Percentiles rank a stretch among this genome's conserved stretches.
phyloP scores from a whole-genome alignment of 2,888 invertebrate species.

The Rhagium mordax region DNA sequence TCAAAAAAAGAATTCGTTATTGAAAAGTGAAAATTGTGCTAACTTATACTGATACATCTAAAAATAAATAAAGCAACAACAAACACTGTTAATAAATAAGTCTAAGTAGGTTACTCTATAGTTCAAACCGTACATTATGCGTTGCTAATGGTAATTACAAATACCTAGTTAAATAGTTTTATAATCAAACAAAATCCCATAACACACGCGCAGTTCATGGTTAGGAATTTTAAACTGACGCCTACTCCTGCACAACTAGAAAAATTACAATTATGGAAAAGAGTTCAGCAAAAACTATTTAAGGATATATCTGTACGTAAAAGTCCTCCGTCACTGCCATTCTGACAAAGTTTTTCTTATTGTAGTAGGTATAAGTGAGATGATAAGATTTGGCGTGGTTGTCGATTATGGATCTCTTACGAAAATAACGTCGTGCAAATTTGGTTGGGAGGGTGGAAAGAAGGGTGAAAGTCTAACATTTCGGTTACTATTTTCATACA shows the following conservation, averaged over 20 bases:
- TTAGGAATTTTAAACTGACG: not conserved
- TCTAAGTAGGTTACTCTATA: not conserved
- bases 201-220: not conserved
- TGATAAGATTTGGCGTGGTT: too few species aligned
- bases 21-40: conserved; percentile 29
- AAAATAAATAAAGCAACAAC: conserved; percentile 12
- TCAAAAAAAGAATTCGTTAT: not conserved
- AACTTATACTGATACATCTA: not conserved
- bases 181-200: not conserved
- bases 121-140: not conserved
- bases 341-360: too few species aligned
- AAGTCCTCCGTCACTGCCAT: too few species aligned
- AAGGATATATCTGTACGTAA: too few species aligned
- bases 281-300: too few species aligned
- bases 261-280: not conserved
- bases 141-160: not conserved
- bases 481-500: too few species aligned
- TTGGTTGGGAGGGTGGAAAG: too few species aligned
- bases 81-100: conserved; percentile 1
- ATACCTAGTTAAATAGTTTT: not conserved
- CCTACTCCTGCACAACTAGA: not conserved
- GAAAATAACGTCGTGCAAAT: too few species aligned
- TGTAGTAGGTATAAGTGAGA: too few species aligned
- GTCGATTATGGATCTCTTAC: too few species aligned
- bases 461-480: too few species aligned